A percentile compares a stretch with the other conserved stretches of the same genome.
phyloP scores from a whole-genome alignment of 2,888 invertebrate species.

The Nomada ferruginata region DNA sequence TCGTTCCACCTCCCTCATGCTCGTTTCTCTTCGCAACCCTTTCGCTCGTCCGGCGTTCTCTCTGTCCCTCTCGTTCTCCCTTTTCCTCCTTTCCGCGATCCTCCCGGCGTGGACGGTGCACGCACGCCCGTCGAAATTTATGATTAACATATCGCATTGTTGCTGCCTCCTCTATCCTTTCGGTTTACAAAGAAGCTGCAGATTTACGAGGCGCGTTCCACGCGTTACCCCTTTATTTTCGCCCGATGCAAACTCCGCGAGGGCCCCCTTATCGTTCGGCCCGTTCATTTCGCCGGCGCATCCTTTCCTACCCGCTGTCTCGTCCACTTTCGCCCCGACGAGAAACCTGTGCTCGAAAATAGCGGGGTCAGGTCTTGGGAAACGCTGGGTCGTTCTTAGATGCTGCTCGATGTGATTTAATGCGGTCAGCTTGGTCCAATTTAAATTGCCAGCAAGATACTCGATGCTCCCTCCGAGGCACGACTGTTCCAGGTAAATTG shows the following conservation, averaged over 20 bases:
- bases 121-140: constrained; percentile 59
- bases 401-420: not conserved
- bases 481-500: no score
- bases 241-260: constrained; percentile 18
- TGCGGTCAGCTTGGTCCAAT: not conserved
- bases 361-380: constrained; percentile 3
- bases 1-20: not conserved
- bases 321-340: not conserved
- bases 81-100: constrained; percentile 39
- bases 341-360: constrained; percentile 24
- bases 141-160: constrained; percentile 65
- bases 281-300: constrained; percentile 17
- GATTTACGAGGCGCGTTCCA: constrained; percentile 58
- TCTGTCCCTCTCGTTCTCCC: constrained; percentile 21
- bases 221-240: constrained; percentile 49
- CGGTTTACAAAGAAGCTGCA: constrained; percentile 54
- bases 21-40: constrained; percentile 16
- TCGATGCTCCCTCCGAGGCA: no score
- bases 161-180: constrained; percentile 52
- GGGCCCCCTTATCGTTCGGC: constrained; percentile 39
- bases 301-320: not conserved
- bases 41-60: not conserved
- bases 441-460: no score
- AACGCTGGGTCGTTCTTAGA: not conserved
- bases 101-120: constrained; percentile 29